Conservation (phyloP, 2,113 vertebrate species). For the Sylvilagus bachmani region DNA sequence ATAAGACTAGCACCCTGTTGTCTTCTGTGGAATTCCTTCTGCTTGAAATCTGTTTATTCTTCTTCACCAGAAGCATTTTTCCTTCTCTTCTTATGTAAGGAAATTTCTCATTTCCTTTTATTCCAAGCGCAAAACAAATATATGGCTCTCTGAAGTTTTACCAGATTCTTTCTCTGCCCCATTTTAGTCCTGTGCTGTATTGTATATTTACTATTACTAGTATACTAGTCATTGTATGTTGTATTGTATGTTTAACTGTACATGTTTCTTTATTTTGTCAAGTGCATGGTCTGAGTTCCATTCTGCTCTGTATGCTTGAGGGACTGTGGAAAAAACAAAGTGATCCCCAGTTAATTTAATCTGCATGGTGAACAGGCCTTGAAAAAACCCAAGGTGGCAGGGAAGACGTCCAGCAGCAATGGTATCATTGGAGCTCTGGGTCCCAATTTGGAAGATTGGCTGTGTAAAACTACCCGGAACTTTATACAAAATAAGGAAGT, state of each 20-base stretch:
- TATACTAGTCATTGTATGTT: neutral
- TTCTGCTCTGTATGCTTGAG: neutral
- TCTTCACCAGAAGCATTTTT: neutral
- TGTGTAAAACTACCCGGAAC: neutral
- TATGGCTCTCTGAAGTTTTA: neutral
- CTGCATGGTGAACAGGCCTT: neutral
- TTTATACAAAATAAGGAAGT: neutral
- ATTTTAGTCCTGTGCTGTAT: neutral
- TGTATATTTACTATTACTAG: neutral
- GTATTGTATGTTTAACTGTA: neutral
- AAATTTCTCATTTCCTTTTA: neutral
- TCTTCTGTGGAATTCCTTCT: neutral
- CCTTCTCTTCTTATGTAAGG: neutral
- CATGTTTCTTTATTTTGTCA: constrained; percentile 2
- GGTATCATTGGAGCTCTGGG: neutral
- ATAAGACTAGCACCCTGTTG: neutral
- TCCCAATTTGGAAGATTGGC: neutral
- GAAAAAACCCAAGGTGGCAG: neutral
- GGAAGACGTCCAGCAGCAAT: neutral
- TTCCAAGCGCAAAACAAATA: neutral
- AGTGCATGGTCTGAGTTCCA: neutral
- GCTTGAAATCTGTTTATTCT: neutral
- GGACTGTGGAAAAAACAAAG: neutral
- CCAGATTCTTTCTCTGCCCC: neutral
- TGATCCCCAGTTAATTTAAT: neutral